These are phyloP conservation scores for Scarus forsteni DNA, from an alignment of 2,797 vertebrate species.

Conservation along the genomic window DNA sequence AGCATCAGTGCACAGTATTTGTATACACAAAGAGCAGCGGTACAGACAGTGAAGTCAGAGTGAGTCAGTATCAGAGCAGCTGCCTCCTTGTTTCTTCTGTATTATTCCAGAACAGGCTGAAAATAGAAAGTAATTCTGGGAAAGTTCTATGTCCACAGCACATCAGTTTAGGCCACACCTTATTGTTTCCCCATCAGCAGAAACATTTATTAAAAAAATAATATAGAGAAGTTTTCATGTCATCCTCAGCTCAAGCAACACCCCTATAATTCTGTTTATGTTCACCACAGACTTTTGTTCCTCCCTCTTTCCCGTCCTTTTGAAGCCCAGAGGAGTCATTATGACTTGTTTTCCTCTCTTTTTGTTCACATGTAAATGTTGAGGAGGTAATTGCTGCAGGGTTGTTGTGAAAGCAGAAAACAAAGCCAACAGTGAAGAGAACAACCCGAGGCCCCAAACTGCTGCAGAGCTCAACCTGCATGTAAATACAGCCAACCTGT, in stretches of 20 bases:
- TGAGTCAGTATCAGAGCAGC: constrained; percentile 25
- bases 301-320: constrained; percentile 48
- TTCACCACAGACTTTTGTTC: constrained; percentile 48
- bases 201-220: constrained; percentile 46
- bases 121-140: constrained; percentile 50
- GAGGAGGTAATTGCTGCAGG: constrained; percentile 68
- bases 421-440: constrained; percentile 53
- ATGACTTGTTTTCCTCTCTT: constrained; percentile 75
- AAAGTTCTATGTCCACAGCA: constrained; percentile 39
- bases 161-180: constrained; percentile 8
- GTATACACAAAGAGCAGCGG: neutral
- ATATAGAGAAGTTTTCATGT: constrained; percentile 26
- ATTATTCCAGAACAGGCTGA: constrained; percentile 37
- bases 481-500: no score
- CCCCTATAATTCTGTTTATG: constrained; percentile 40
- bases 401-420: constrained; percentile 70
- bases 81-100: constrained; percentile 13
- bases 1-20: neutral
- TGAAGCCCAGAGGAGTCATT: constrained; percentile 67
- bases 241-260: constrained; percentile 39
- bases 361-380: constrained; percentile 72
- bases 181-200: constrained; percentile 50
- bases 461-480: constrained; percentile 40
- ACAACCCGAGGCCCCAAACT: constrained; percentile 33
- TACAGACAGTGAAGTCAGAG: constrained; percentile 16